Evolutionary conservation across 2,797 vertebrate species (phyloP).

Genomic region (Sphenodon punctatus): DNA sequence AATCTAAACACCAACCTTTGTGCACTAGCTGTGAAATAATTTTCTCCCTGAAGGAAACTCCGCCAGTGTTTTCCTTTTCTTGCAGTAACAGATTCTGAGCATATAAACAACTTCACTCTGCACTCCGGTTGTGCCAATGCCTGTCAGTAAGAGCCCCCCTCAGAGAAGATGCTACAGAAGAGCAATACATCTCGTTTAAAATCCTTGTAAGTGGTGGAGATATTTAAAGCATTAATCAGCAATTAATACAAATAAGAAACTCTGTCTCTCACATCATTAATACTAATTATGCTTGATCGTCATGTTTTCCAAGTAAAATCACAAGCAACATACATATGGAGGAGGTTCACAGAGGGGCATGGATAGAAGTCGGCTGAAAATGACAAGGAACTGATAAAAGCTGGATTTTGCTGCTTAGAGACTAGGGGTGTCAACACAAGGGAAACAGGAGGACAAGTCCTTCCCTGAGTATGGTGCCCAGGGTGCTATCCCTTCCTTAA

Average conservation of each 20-base stretch:
- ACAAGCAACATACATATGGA: constrained; percentile 73
- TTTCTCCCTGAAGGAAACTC: constrained; percentile 26
- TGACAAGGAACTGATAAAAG: too few species aligned
- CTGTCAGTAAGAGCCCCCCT: constrained; percentile 54
- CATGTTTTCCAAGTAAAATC: constrained; percentile 67
- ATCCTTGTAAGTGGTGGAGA: constrained; percentile 48
- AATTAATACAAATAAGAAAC: constrained; percentile 71
- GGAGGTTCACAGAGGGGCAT: constrained; percentile 65
- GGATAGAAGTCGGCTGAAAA: too few species aligned
- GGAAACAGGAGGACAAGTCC: too few species aligned
- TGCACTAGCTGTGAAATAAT: constrained; percentile 42
- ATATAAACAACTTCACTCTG: constrained; percentile 35
- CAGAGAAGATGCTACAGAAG: constrained; percentile 42
- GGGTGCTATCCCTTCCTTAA: too few species aligned
- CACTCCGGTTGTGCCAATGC: constrained; percentile 26
- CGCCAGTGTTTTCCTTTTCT: constrained; percentile 18
- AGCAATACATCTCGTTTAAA: constrained; percentile 56
- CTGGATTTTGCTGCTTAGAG: too few species aligned
- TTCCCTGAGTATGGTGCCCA: too few species aligned
- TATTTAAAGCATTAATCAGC: constrained; percentile 74
- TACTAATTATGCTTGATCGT: constrained; percentile 73
- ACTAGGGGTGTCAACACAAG: too few species aligned
- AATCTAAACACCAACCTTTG: constrained; percentile 3
- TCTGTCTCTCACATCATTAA: constrained; percentile 68
- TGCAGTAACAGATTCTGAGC: constrained; percentile 37